These are phyloP conservation scores for Lacerta agilis DNA, from an alignment of 2,797 vertebrate genomes.

Conservation along the genomic window DNA sequence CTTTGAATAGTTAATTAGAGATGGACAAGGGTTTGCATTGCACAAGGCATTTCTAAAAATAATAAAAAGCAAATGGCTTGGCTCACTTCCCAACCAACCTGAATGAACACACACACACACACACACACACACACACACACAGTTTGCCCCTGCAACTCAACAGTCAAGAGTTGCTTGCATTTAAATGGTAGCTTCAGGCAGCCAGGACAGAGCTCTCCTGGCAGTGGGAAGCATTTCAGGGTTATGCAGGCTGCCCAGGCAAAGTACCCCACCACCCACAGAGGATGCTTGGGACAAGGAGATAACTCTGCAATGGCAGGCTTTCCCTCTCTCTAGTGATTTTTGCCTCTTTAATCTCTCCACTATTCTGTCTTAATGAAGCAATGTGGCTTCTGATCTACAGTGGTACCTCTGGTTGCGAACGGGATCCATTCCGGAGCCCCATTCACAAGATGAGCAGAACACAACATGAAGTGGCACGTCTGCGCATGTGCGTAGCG, in stretches of 20 bases:
- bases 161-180: not conserved
- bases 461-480: too few species aligned
- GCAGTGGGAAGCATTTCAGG: not conserved
- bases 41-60: not conserved
- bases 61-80: not conserved
- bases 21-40: too few species aligned
- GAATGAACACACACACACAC: not conserved
- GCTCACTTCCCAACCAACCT: not conserved
- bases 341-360: not conserved
- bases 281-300: not conserved
- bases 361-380: not conserved
- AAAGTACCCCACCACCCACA: not conserved
- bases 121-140: too few species aligned
- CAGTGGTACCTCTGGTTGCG: too few species aligned
- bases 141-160: too few species aligned
- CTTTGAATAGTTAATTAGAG: not conserved
- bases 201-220: not conserved
- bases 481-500: too few species aligned
- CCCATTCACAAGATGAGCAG: too few species aligned
- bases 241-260: not conserved
- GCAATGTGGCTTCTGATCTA: not conserved
- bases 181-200: not conserved
- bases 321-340: not conserved
- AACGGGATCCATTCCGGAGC: too few species aligned
- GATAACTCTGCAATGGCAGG: not conserved